phyloP scores from a whole-genome alignment of 1,140 invertebrate genomes.

The Babylonia areolata region DNA sequence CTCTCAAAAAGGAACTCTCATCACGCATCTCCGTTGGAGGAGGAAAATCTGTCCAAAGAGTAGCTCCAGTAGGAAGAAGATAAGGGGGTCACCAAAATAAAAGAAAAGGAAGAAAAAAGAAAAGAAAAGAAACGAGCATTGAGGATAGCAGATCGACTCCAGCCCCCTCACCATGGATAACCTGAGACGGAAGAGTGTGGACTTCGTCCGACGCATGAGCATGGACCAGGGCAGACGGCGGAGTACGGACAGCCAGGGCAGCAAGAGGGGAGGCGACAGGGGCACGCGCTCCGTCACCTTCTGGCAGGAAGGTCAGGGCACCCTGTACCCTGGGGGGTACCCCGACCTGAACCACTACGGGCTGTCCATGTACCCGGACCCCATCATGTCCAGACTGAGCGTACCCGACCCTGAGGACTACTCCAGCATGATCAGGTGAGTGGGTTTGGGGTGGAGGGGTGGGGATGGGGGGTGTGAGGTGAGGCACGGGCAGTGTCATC shows the following conservation, averaged over 20 bases:
- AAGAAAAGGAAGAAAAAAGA: no score
- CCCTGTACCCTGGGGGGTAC: neutral
- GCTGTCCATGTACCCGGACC: neutral
- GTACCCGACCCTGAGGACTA: neutral
- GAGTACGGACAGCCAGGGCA: neutral
- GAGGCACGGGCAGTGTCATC: no score
- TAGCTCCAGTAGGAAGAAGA: no score
- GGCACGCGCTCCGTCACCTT: neutral
- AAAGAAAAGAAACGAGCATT: no score
- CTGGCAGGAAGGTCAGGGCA: neutral
- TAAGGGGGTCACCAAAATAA: no score
- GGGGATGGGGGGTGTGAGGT: no score
- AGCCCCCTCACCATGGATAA: neutral
- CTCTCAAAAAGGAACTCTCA: no score
- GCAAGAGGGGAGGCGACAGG: neutral
- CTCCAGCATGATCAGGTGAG: neutral
- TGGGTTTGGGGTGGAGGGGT: no score
- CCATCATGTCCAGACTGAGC: neutral
- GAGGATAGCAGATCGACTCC: no score
- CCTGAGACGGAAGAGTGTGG: neutral
- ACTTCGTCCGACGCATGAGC: slow-evolving; percentile 1
- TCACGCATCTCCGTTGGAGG: no score
- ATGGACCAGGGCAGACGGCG: neutral
- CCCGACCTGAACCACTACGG: neutral
- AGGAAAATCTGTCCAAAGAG: no score